Evolutionary conservation across 2,113 vertebrate species (phyloP).

Genomic region (Petrocephalus microphthalmus): DNA sequence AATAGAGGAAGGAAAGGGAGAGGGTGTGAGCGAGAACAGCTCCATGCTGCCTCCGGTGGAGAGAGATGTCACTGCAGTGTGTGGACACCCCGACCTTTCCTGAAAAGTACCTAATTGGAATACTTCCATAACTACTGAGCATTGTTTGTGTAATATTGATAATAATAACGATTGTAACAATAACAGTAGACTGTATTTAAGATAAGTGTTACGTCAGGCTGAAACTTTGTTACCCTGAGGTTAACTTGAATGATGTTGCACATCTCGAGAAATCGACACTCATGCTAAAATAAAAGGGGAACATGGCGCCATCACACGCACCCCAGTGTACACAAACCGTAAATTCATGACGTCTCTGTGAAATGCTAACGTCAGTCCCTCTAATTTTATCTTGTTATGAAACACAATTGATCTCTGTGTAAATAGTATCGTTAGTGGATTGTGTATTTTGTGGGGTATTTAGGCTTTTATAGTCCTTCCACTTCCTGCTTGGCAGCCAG

Average conservation of each 20-base stretch:
- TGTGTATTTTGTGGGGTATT: background rate
- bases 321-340: background rate
- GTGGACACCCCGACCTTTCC: constrained; percentile 20
- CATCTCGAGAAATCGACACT: background rate
- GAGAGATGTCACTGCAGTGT: constrained; percentile 20
- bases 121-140: background rate
- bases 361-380: background rate
- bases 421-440: background rate
- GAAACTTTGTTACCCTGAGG: background rate
- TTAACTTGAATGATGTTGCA: background rate
- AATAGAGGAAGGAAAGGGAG: background rate
- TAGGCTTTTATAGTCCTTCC: background rate
- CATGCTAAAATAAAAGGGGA: background rate
- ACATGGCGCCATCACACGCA: background rate
- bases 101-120: constrained; percentile 7
- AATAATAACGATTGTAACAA: background rate
- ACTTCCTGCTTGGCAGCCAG: background rate
- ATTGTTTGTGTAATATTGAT: background rate
- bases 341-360: background rate
- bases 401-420: background rate
- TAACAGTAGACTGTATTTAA: background rate
- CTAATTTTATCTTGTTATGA: background rate
- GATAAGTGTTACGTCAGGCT: background rate
- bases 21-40: constrained; percentile 2
- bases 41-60: background rate